Percentiles rank a stretch among this genome's conserved stretches.
Evolutionary conservation across 1,140 invertebrate species (phyloP).

Genomic region (Galleria mellonella): DNA sequence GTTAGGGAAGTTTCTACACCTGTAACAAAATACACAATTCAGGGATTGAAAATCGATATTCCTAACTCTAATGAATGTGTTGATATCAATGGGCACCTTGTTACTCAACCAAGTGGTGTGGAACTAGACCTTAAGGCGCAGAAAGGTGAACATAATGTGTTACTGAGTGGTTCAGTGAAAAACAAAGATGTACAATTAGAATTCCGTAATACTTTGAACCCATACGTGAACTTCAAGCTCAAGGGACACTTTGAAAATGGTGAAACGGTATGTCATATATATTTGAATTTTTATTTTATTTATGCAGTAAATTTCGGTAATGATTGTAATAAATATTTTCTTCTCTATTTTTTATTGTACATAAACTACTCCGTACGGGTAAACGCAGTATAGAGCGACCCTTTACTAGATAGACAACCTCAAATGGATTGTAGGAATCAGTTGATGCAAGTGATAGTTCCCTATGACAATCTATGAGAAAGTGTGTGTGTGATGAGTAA

Average conservation of each 20-base stretch:
- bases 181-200: slow-evolving; percentile 60
- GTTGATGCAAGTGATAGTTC: too few relatives aligned
- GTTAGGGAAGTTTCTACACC: slow-evolving; percentile 31
- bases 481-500: too few relatives aligned
- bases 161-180: slow-evolving; percentile 57
- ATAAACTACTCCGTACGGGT: too few relatives aligned
- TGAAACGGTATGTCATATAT: slow-evolving; percentile 29
- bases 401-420: too few relatives aligned
- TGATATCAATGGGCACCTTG: slow-evolving; percentile 71
- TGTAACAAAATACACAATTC: slow-evolving; percentile 73
- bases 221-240: slow-evolving; percentile 75
- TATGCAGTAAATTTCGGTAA: too few relatives aligned
- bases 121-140: slow-evolving; percentile 72
- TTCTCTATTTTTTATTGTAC: too few relatives aligned
- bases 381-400: too few relatives aligned
- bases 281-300: too few relatives aligned
- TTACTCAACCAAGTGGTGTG: slow-evolving; percentile 36
- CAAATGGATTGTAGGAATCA: too few relatives aligned
- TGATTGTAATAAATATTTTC: too few relatives aligned
- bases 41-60: slow-evolving; percentile 74
- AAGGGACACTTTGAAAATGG: slow-evolving; percentile 44
- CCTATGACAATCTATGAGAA: too few relatives aligned
- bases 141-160: slow-evolving; percentile 68
- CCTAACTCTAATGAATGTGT: slow-evolving; percentile 57
- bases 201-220: slow-evolving; percentile 73